Base-by-base conservation (phyloP, 2,888 invertebrate species). In the Drosophila flavopinicola region DNA sequence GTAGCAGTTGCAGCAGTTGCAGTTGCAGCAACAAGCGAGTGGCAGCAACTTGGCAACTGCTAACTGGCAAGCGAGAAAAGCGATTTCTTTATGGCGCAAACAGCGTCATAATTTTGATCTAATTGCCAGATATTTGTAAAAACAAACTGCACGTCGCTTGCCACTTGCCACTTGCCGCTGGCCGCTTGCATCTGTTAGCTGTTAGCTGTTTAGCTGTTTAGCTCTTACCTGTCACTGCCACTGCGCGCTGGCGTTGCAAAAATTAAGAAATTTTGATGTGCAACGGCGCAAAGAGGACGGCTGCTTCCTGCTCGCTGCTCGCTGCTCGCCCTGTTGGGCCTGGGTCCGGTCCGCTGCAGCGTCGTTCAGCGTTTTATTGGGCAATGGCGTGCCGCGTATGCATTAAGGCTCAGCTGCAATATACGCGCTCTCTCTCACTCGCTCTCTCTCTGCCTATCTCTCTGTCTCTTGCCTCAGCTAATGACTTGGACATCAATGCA, bases 71-170 rank as follows among this genome's bases (percentile, higher is more conserved):
- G 30, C 42, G 47, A 58, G 66, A 58, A 69, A 74, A 82, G 70
- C 73, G 79, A 85, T 86, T 82, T 86, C 85, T 88, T 88, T 88
- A 87, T 86, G 75, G 83, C 72, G 61, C 72, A 77, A 87, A 82
- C 77, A 73, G 75, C 79, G 77, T 88, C 84, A 88, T 89, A 88
- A 86, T 79, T 89, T 88, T 83, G 88, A 89, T 89, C 88, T 88
- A 88, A 89, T 88, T 89, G 88, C 75, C 67, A 85, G 88, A 89
- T 89, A 87, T 73, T 74, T 71, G 67, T 63, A 38, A 65, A 63
- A 74, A 60, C 64, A 70, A 69, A 65, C 77, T 66, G 70, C 65
- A 66, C 41, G 32, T 71, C 44, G 49, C 58, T 44, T 39, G 47
- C 42, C n/a, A n/a, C n/a, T 42, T 27, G 9, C 9, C 17, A 15